Evolutionary conservation across 1,140 invertebrate genomes (phyloP).

Genomic region (Bradynema listronoti): DNA sequence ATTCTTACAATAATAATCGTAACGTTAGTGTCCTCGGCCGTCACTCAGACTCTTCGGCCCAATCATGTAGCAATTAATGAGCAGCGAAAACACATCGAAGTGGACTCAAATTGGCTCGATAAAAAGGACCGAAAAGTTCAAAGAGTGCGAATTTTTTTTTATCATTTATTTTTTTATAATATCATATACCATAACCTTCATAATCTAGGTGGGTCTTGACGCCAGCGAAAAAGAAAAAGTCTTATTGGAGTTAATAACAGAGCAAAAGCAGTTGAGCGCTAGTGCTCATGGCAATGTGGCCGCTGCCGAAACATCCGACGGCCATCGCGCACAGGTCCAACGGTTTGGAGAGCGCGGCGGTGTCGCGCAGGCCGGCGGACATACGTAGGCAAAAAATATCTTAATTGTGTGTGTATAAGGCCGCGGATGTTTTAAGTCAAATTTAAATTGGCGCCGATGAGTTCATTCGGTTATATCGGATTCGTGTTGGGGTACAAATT

Average conservation of each 20-base stretch:
- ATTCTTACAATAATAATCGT: no score
- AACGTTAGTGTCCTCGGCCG: no score
- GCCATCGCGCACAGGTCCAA: slow-evolving; percentile 54
- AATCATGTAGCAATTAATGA: slow-evolving; percentile 55
- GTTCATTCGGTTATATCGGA: no score
- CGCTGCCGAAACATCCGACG: slow-evolving; percentile 48
- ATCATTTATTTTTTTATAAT: no score
- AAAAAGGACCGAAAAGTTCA: slow-evolving; percentile 47
- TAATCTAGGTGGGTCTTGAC: slow-evolving; percentile 51
- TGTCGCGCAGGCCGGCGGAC: slow-evolving; percentile 51
- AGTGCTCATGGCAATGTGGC: slow-evolving; percentile 54
- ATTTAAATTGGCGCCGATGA: no score
- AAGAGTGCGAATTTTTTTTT: no score
- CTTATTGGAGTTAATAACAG: slow-evolving; percentile 48
- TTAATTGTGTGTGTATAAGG: no score
- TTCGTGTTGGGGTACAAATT: no score
- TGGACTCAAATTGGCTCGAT: slow-evolving; percentile 49
- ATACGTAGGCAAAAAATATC: slow-evolving; percentile 39
- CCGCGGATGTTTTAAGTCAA: no score
- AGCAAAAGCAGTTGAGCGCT: slow-evolving; percentile 45
- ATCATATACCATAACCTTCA: no score
- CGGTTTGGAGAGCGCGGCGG: slow-evolving; percentile 55
- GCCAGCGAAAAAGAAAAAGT: slow-evolving; percentile 54
- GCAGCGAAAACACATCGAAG: slow-evolving; percentile 54
- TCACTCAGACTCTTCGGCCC: slow-evolving; percentile 19